Evolutionary conservation across 2,888 invertebrate species (phyloP), one percentile per base, ranked within the genome.

Genomic region (Agrochola circellaris): DNA sequence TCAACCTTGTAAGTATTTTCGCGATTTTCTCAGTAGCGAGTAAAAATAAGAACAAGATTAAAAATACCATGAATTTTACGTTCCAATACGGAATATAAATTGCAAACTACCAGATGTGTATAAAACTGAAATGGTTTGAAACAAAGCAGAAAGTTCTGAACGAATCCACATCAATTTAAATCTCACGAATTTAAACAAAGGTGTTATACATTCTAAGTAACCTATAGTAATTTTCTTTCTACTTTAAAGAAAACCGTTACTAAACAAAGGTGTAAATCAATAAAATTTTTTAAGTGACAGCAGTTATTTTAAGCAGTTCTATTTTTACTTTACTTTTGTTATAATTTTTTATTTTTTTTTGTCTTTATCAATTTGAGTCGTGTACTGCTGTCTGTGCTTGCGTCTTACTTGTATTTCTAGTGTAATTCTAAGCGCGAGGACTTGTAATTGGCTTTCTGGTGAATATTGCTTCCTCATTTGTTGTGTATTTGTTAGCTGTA

Each of bases 221-320:
- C 54, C 65, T 54, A 73, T 70, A 61, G 69, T 66, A 77, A 73
- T 83, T 73, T 75, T 51, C 76, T 79, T 81, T 85, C 66, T 30
- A 68, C 65, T 76, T 66, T 68, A 45, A 87, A 83, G 70, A 78
- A 85, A 79, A 73, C 70, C 51, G 58, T 60, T 75, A 76, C 78
- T 81, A 85, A 86, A 77, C 73, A 81, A 71, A 77, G 45, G 45
- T 81, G 77, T 75, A 77, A 81, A 85, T 81, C 77, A 85, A 87
- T 88, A n/a, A n/a, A n/a, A n/a, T n/a, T n/a, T n/a, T n/a, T n/a
- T n/a, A n/a, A n/a, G n/a, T n/a, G n/a, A n/a, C n/a, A n/a, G n/a
- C n/a, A n/a, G n/a, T n/a, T n/a, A n/a, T n/a, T n/a, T n/a, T n/a
- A n/a, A n/a, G n/a, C n/a, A n/a, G n/a, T n/a, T n/a, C n/a, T n/a